Percentiles rank a stretch among this genome's conserved stretches.
These are phyloP conservation scores for Megaceryle maxima DNA, from an alignment of 2,113 vertebrate genomes.

Conservation along the genomic window DNA sequence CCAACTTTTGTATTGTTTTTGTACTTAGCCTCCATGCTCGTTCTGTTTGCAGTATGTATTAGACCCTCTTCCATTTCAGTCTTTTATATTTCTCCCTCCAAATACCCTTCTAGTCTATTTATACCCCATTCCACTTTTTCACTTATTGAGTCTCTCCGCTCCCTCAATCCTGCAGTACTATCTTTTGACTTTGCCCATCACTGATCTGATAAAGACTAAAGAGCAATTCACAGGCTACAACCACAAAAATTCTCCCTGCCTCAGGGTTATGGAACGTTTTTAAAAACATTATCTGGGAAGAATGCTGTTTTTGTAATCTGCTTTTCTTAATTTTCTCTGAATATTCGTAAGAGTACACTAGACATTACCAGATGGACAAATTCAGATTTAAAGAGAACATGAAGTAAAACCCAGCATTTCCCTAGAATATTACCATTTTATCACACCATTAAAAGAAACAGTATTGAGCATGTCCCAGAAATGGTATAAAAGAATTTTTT, in stretches of 20 bases:
- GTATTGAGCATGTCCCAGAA: neutral
- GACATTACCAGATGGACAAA: neutral
- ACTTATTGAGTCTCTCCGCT: accelerated
- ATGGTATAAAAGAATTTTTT: neutral
- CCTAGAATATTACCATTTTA: neutral
- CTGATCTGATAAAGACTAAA: neutral
- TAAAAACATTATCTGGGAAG: neutral
- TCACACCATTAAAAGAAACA: neutral
- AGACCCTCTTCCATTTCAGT: neutral
- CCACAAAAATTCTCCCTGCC: neutral
- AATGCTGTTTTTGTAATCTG: neutral
- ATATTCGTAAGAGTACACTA: neutral
- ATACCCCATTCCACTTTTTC: neutral
- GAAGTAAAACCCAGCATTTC: neutral
- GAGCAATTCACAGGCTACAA: neutral
- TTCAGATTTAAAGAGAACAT: neutral
- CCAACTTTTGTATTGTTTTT: neutral
- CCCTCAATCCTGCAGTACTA: neutral
- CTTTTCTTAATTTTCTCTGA: neutral
- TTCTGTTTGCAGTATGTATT: neutral
- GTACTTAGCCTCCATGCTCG: neutral
- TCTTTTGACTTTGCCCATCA: neutral
- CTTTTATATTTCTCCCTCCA: neutral
- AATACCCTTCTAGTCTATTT: neutral
- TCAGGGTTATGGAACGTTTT: neutral